phyloP scores from a whole-genome alignment of 2,888 invertebrate genomes.

The Nematopogon swammerdamellus region DNA sequence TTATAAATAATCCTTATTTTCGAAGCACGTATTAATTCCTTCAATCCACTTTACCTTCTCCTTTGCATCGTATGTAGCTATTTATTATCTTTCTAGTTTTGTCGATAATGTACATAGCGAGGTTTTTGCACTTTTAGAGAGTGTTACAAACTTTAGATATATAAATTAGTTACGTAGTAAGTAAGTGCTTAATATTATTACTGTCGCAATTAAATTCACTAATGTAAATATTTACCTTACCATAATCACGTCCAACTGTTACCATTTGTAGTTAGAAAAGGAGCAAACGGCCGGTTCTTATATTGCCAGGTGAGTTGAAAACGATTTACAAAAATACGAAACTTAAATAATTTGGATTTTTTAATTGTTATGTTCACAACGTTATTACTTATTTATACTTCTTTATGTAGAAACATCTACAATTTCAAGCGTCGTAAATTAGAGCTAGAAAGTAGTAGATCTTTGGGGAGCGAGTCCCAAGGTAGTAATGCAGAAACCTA shows the following conservation, averaged over 20 bases:
- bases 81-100: not conserved
- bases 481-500: no score
- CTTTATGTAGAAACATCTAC: no score
- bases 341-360: no score
- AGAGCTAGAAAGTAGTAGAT: no score
- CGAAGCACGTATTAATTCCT: not conserved
- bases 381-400: no score
- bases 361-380: no score
- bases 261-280: not conserved
- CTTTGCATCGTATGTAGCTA: not conserved
- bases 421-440: no score
- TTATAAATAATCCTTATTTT: not conserved
- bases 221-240: constrained; percentile 4
- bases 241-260: not conserved
- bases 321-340: no score
- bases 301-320: no score
- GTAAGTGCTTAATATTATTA: not conserved
- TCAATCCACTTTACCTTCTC: not conserved
- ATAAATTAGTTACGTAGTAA: constrained; percentile 1
- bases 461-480: no score
- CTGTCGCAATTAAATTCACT: not conserved
- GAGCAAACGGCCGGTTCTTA: no score
- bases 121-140: not conserved
- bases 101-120: not conserved
- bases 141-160: not conserved